Conservation (phyloP, 2,888 invertebrate species). For the Acleris emargana region DNA sequence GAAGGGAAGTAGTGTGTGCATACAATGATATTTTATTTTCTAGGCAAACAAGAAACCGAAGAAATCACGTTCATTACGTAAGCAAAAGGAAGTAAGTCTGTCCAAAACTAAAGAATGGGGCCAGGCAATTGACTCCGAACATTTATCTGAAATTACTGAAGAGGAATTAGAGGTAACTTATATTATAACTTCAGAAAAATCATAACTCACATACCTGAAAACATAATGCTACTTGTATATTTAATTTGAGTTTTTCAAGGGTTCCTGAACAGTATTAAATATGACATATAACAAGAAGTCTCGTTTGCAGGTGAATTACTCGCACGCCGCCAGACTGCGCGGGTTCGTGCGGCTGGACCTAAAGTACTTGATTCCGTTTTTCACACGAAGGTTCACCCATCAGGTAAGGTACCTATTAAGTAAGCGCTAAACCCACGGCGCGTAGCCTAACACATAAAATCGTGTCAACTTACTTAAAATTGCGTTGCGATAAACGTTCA, state of each 20-base stretch:
- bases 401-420: conserved; percentile 82
- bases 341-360: conserved; percentile 97
- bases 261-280: too few relatives aligned
- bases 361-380: conserved; percentile 97
- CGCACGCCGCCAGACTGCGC: conserved; percentile 88
- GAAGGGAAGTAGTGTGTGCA: too few relatives aligned
- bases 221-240: neutral
- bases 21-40: conserved; percentile 38
- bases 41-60: conserved; percentile 82
- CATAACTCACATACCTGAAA: neutral
- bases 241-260: too few relatives aligned
- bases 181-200: neutral
- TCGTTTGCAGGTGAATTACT: conserved; percentile 85
- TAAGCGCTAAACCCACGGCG: neutral
- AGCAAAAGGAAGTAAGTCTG: conserved; percentile 93
- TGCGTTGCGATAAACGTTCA: too few relatives aligned
- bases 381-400: conserved; percentile 97
- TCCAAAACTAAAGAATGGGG: conserved; percentile 99
- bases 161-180: conserved; percentile 94
- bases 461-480: too few relatives aligned
- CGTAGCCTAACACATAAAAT: too few relatives aligned
- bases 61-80: conserved; percentile 79
- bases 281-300: conserved; percentile 3
- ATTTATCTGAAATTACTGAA: conserved; percentile 95
- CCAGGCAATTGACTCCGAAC: conserved; percentile 96